These are phyloP conservation scores for Pocota personata DNA, from an alignment of 2,888 invertebrate genomes.

Conservation along the genomic window DNA sequence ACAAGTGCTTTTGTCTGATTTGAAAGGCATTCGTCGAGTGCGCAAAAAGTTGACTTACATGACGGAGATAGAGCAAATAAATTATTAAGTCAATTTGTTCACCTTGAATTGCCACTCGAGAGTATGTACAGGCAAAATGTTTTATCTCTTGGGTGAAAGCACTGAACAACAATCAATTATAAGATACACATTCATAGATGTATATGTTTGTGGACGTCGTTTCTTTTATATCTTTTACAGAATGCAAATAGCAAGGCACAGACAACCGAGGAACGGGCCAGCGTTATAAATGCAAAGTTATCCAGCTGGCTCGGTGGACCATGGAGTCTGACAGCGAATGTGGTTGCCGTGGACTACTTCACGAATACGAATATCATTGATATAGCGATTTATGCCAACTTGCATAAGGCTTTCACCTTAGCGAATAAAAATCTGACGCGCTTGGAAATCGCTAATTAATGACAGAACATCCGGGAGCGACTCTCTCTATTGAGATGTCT, in stretches of 20 bases:
- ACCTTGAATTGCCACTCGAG: slow-evolving; percentile 52
- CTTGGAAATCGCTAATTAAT: slow-evolving; percentile 77
- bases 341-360: slow-evolving; percentile 90
- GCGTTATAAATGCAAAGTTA: slow-evolving; percentile 86
- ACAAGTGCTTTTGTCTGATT: slow-evolving; percentile 35
- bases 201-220: not conserved
- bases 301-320: slow-evolving; percentile 87
- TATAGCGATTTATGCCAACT: slow-evolving; percentile 85
- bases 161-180: slow-evolving; percentile 42
- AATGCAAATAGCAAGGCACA: slow-evolving; percentile 77
- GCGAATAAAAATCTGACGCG: slow-evolving; percentile 78
- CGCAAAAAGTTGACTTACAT: slow-evolving; percentile 9
- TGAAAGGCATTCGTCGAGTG: slow-evolving; percentile 25
- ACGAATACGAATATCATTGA: slow-evolving; percentile 89
- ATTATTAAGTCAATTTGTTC: slow-evolving; percentile 37
- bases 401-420: slow-evolving; percentile 79
- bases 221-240: slow-evolving; percentile 66
- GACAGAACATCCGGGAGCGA: not conserved
- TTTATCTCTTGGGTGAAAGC: slow-evolving; percentile 40
- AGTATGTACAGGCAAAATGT: not conserved
- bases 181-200: slow-evolving; percentile 1
- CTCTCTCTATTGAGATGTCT: not conserved
- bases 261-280: slow-evolving; percentile 80
- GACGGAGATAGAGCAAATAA: not conserved
- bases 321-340: slow-evolving; percentile 88